Evolutionary conservation across 2,888 invertebrate species (phyloP).

Genomic region (Synergus laeviventris): DNA sequence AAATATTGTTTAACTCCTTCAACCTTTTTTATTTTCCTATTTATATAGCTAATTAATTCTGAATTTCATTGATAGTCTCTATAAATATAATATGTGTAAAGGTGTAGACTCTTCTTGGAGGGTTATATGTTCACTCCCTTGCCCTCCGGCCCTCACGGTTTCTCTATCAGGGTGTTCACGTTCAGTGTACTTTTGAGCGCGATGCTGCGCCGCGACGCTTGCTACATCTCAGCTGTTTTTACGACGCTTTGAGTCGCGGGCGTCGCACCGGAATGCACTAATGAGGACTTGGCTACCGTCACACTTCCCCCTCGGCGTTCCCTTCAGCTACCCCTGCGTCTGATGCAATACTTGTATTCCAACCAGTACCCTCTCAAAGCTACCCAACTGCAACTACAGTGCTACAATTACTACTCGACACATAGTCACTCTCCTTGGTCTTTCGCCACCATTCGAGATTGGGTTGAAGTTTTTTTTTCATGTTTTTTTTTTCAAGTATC

Average conservation of each 20-base stretch:
- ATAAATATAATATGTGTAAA: background rate
- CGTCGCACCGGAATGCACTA: conserved; percentile 76
- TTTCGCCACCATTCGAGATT: conserved; percentile 34
- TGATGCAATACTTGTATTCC: conserved; percentile 38
- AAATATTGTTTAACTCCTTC: no score
- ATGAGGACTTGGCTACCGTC: conserved; percentile 76
- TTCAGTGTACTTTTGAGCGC: conserved; percentile 51
- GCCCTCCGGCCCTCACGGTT: background rate
- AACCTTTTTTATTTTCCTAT: no score
- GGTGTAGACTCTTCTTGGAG: background rate
- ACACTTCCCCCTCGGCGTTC: conserved; percentile 65
- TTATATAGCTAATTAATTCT: background rate
- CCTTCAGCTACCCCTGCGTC: conserved; percentile 35
- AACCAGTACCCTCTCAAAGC: conserved; percentile 31
- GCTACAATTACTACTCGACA: conserved; percentile 26
- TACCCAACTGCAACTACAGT: conserved; percentile 36
- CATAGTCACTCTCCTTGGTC: conserved; percentile 29
- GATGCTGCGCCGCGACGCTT: conserved; percentile 55
- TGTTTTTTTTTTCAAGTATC: background rate
- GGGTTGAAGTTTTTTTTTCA: background rate
- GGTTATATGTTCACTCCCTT: conserved; percentile 11
- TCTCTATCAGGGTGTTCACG: conserved; percentile 47
- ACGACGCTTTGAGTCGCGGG: conserved; percentile 76
- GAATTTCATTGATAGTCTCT: background rate
- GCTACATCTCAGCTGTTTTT: conserved; percentile 74